These are phyloP conservation scores for Alosa sapidissima DNA, from an alignment of 2,797 vertebrate species.

Conservation along the genomic window DNA sequence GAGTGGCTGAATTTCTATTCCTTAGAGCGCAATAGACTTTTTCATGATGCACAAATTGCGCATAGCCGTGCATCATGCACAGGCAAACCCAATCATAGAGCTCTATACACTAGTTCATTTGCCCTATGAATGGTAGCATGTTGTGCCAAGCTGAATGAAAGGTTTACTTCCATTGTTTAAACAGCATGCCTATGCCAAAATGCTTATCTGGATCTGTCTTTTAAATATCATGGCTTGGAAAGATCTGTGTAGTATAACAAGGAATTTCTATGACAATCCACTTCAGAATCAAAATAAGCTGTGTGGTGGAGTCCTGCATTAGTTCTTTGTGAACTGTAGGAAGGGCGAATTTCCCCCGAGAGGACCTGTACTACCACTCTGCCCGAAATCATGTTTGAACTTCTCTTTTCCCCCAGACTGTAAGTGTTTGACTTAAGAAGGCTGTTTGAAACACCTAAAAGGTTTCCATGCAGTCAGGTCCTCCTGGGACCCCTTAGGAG, in stretches of 20 bases:
- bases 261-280: constrained; percentile 35
- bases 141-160: neutral
- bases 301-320: constrained; percentile 40
- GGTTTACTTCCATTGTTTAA: neutral
- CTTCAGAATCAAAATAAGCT: constrained; percentile 46
- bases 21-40: neutral
- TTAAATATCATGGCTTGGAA: neutral
- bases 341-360: constrained; percentile 48
- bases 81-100: neutral
- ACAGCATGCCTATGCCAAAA: neutral
- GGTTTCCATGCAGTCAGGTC: constrained; percentile 43
- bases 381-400: constrained; percentile 43
- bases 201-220: neutral
- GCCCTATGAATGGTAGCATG: neutral
- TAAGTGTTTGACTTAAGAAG: constrained; percentile 57
- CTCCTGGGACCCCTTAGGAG: constrained; percentile 51
- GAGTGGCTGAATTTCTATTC: constrained; percentile 21
- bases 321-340: constrained; percentile 43
- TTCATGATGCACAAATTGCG: neutral
- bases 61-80: neutral
- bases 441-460: constrained; percentile 51
- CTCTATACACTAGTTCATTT: neutral
- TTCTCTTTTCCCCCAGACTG: constrained; percentile 31
- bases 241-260: constrained; percentile 12
- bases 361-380: constrained; percentile 42